Base-by-base conservation (phyloP, 1,140 invertebrate species). In the Aricia agestis region DNA sequence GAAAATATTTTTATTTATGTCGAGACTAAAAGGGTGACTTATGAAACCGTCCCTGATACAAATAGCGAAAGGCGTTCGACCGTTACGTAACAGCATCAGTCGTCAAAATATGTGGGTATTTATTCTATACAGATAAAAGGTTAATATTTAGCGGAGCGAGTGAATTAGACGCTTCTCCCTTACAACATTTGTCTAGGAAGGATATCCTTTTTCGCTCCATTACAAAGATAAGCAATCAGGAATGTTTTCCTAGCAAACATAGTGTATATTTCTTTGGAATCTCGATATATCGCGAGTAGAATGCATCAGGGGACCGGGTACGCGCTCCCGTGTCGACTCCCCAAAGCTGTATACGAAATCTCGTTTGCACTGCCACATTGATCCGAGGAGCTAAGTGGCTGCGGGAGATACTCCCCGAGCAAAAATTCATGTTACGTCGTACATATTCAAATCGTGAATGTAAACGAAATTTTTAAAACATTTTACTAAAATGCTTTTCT, bases 211-310 rank as follows among this genome's bases (percentile, higher is more conserved):
- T 63, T 19, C 59, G 59, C 59, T 63, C 59, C 59, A 63, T 63
- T 63, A 63, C 59, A 63, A 63, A 63, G 59, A 63, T 63, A 63
- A 63, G 59, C 59, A 63, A 63, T 63, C 59, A 63, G 10, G 18
- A 19, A 19, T 63, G 59, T 63, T 63, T 63, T 63, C 59, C 59
- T 63, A 25, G 11, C 59, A 63, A 63, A 63, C 18, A 63, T 63
- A 63, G 9, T 25, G 19, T 63, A 63, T 25, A 63, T 63, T 63
- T 63, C 59, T 25, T 19, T 5, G 59, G 59, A 63, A 19, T 63
- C 19, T 5, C n/a, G 18, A 17, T 59, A n/a, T 59, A 59, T 63
- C 19, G 11, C 59, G 10, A 63, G 18, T 63, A 63, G 59, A 25
- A 63, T 63, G 59, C 59, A 63, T 63, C 59, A 11, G 59, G 59